Conservation (phyloP, 2,888 invertebrate species). For the Cerastis leucographa region DNA sequence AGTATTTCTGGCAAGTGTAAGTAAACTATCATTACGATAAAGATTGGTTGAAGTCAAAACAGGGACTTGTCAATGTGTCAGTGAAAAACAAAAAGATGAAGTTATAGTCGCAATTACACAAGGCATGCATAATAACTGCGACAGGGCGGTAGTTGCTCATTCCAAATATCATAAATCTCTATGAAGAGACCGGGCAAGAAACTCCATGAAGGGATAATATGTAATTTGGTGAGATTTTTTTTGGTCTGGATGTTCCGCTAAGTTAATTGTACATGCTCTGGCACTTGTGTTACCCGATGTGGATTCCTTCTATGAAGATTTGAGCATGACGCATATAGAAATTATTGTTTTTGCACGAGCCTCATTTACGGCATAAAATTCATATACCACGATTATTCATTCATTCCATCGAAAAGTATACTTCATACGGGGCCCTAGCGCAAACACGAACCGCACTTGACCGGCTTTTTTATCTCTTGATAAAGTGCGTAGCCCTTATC, state of each 20-base stretch:
- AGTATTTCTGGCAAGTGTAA: background rate
- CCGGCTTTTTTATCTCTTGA: slow-evolving; percentile 80
- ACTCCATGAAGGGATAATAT: background rate
- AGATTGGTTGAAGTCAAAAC: too few species aligned
- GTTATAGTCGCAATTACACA: background rate
- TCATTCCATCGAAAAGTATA: slow-evolving; percentile 24
- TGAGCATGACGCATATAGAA: background rate
- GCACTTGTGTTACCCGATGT: background rate
- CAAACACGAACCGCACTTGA: slow-evolving; percentile 68
- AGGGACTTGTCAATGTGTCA: background rate
- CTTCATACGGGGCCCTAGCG: slow-evolving; percentile 51
- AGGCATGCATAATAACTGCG: background rate
- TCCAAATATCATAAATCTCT: background rate
- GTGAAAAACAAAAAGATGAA: background rate
- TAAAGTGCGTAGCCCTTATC: slow-evolving; percentile 83
- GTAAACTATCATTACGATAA: background rate
- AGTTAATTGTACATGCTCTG: background rate
- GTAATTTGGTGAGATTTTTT: background rate
- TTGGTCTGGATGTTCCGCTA: background rate
- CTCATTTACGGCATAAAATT: slow-evolving; percentile 10
- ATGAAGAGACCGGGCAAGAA: background rate
- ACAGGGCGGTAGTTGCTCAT: background rate
- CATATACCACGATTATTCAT: slow-evolving; percentile 15
- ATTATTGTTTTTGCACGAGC: background rate
- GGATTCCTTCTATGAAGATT: background rate